These are phyloP conservation scores for Seira ritae DNA, from an alignment of 2,888 invertebrate species.

Conservation along the genomic window DNA sequence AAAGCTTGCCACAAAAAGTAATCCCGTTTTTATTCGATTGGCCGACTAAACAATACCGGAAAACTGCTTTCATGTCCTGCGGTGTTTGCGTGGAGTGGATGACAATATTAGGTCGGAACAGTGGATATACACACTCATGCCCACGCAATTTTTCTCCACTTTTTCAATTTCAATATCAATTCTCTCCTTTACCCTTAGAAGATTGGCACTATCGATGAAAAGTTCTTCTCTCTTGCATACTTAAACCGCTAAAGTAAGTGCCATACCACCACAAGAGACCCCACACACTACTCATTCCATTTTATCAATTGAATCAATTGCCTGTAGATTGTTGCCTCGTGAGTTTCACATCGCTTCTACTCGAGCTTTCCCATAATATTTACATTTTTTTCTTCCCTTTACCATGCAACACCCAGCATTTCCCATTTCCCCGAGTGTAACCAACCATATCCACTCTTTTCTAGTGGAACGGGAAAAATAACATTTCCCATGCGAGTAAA, in stretches of 20 bases:
- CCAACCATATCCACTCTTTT: constrained; percentile 10
- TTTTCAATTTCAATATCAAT: constrained; percentile 14
- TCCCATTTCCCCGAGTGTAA: constrained; percentile 6
- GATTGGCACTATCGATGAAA: neutral
- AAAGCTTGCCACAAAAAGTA: neutral
- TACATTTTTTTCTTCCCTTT: neutral
- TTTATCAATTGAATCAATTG: constrained; percentile 56
- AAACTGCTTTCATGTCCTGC: constrained; percentile 3
- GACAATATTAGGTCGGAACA: neutral
- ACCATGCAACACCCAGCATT: neutral
- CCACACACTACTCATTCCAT: constrained; percentile 24
- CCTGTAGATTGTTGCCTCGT: constrained; percentile 24
- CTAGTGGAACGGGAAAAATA: neutral
- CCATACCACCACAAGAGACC: constrained; percentile 24
- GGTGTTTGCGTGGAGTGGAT: neutral
- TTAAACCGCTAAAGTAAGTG: constrained; percentile 1
- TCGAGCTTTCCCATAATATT: neutral
- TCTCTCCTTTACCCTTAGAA: neutral
- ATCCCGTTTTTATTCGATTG: constrained; percentile 29
- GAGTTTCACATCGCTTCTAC: neutral
- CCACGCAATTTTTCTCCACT: neutral
- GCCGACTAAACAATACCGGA: constrained; percentile 29
- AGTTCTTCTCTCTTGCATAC: neutral
- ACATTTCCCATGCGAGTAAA: constrained; percentile 29
- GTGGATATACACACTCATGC: neutral